These are phyloP conservation scores for Ailuropoda melanoleuca DNA, from an alignment of 2,113 vertebrate genomes.

Conservation along the genomic window DNA sequence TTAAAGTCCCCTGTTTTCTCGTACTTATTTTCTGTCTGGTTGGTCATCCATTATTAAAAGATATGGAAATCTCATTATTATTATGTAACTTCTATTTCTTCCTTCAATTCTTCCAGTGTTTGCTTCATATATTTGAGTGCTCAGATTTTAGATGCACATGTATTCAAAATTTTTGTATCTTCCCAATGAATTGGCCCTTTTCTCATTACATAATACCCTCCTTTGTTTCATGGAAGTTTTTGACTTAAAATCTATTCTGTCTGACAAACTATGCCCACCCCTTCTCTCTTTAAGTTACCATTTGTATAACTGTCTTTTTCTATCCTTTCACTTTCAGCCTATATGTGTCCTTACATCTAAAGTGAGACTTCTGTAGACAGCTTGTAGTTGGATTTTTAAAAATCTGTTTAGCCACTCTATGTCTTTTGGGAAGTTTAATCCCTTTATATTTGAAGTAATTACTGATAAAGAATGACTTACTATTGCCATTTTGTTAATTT, in stretches of 20 bases:
- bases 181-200: not conserved
- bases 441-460: not conserved
- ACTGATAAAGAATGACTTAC: not conserved
- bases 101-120: not conserved
- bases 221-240: not conserved
- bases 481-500: not conserved
- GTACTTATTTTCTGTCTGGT: not conserved
- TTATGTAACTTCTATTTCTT: not conserved
- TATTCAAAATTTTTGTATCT: not conserved
- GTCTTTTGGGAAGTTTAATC: not conserved
- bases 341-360: not conserved
- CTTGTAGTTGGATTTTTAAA: not conserved
- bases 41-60: not conserved
- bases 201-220: not conserved
- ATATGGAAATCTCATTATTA: not conserved
- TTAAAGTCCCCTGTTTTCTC: not conserved
- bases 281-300: not conserved
- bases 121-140: not conserved
- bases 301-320: not conserved
- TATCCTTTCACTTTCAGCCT: not conserved
- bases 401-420: not conserved
- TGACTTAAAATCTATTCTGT: not conserved
- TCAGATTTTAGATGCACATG: not conserved
- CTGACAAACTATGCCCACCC: not conserved
- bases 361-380: not conserved